Conservation (phyloP, 2,113 vertebrate genomes). For the Chlamydotis undulata region DNA sequence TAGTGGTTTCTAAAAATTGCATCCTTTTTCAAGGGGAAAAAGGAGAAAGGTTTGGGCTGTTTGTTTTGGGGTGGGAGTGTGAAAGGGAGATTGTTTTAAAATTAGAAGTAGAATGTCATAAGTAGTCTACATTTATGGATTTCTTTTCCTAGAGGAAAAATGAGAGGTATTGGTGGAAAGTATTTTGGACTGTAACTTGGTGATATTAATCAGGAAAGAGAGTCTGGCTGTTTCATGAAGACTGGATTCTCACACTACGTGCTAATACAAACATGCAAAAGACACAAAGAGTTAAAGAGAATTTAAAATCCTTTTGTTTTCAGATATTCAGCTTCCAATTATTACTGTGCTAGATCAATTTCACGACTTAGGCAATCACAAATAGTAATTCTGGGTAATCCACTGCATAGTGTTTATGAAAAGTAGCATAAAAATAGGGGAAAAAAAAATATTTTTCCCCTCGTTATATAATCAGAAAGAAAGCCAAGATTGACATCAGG, state of each 20-base stretch:
- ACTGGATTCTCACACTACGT: neutral
- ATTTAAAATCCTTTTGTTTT: neutral
- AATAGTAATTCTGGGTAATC: neutral
- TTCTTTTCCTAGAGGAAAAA: constrained; percentile 30
- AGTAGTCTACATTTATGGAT: neutral
- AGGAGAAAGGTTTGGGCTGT: neutral
- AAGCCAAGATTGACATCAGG: constrained; percentile 48
- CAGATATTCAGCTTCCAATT: neutral
- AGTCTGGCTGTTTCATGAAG: neutral
- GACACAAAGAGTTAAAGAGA: neutral
- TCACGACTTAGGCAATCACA: neutral
- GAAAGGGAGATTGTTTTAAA: constrained; percentile 33
- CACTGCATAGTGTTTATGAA: neutral
- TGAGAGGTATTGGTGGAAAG: constrained; percentile 15
- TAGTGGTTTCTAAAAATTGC: constrained; percentile 13
- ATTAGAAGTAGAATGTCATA: constrained; percentile 34
- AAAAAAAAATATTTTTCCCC: neutral
- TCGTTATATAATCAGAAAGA: constrained; percentile 20
- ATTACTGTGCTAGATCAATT: neutral
- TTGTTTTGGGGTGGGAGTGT: constrained; percentile 32
- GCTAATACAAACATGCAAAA: neutral
- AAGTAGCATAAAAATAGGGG: constrained; percentile 3
- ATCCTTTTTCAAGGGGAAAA: neutral
- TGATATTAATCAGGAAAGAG: neutral
- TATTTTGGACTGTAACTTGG: neutral